Evolutionary conservation across 2,113 vertebrate species (phyloP).

Genomic region (Phodopus roborovskii): DNA sequence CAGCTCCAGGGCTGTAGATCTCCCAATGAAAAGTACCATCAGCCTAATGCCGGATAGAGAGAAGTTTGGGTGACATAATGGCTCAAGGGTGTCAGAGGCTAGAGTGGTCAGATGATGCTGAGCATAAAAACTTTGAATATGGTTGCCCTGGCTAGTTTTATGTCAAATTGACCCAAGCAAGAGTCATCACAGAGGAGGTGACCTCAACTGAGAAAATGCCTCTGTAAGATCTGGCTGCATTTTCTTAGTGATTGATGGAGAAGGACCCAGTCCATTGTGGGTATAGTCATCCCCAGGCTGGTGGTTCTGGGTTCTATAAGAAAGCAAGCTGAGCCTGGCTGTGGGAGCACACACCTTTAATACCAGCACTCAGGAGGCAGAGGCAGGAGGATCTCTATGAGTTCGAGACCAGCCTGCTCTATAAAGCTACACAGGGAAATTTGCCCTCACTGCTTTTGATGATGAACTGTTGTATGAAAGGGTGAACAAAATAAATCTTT

Average conservation of each 20-base stretch:
- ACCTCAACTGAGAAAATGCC: background rate
- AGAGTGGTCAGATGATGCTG: background rate
- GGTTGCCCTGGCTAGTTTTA: background rate
- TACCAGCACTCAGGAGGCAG: no score
- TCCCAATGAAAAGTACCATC: background rate
- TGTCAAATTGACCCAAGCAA: background rate
- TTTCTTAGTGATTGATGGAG: background rate
- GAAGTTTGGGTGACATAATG: background rate
- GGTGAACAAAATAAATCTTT: background rate
- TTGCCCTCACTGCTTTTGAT: background rate
- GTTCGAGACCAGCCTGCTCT: no score
- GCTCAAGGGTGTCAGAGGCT: background rate
- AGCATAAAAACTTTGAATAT: background rate
- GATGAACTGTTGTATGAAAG: background rate
- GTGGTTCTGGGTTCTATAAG: background rate
- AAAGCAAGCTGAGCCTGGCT: background rate
- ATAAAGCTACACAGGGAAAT: no score
- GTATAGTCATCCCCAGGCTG: background rate
- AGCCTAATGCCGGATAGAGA: background rate
- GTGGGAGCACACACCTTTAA: no score
- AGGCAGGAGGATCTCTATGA: no score
- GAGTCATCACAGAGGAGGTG: background rate
- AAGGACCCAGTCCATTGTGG: no score
- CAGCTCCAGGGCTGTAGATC: background rate
- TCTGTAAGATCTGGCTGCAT: background rate